Evolutionary conservation across 2,797 vertebrate genomes (phyloP), one percentile per base, ranked within the genome.

Genomic region (Thripadectes ignobilis): DNA sequence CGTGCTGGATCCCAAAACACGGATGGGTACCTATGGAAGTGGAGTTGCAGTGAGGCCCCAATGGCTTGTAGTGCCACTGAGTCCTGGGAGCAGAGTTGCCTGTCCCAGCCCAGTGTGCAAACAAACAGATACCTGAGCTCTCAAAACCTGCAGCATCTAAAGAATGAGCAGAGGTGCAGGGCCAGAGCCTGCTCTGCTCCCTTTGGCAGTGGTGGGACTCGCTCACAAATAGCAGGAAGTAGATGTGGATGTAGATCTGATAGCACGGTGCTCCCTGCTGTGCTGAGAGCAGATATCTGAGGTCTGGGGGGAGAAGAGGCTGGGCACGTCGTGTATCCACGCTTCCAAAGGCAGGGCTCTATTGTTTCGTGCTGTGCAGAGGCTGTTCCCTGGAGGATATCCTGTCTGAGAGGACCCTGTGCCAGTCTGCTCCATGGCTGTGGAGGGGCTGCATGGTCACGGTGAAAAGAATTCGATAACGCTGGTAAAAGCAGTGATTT

Each of bases 381-480:
- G 95, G 95, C 96, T 98, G 97, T 96, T 97, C 97, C 96, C 96
- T 95, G 94, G 97, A 98, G 98, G 98, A 98, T 97, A 98, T 98
- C 98, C 98, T 98, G 98, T 98, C 97, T 96, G 97, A 96, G 97
- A 97, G 91, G 32, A 93, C 95, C 95, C 97, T 68, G 96, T 96
- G 96, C 97, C 96, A 93, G 95, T 94, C 91, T 98, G 95, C 95
- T 96, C 75, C 27, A 6, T 89, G 95, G 76, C 95, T 94, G 92
- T 83, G 95, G 95, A 97, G 90, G 93, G 95, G 96, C 95, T 94
- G 93, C 67, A 34, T 92, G 95, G 90, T 76, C 93, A 94, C 93
- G 5, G 13, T 65, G 93, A 92, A 94, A 93, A 96, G 90, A 83
- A 91, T 76, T 92, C 85, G 91, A 62, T 55, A 59, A 24, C 12